These are phyloP conservation scores for Dryadula phaetusa DNA, from an alignment of 2,888 invertebrate species.

Conservation along the genomic window DNA sequence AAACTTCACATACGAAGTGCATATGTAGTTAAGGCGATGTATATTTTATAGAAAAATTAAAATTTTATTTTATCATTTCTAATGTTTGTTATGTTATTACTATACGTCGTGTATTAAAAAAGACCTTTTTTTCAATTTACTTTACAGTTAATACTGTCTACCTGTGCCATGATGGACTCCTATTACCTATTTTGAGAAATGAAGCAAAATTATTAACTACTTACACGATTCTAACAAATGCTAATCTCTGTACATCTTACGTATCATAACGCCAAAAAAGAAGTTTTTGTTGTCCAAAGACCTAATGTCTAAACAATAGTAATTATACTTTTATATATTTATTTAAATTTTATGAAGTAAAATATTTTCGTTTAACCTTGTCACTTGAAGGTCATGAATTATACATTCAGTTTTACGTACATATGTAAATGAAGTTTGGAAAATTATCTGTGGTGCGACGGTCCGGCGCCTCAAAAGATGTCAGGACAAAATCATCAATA, in stretches of 20 bases:
- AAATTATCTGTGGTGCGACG: conserved; percentile 45
- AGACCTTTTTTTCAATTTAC: no score
- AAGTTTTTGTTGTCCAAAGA: not conserved
- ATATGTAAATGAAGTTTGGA: conserved; percentile 43
- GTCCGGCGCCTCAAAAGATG: conserved; percentile 43
- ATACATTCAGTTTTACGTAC: conserved; percentile 38
- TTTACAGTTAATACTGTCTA: no score
- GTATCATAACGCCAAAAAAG: no score
- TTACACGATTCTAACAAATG: no score
- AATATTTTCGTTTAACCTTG: conserved; percentile 22
- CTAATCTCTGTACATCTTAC: no score
- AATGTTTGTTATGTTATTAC: no score
- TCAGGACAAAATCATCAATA: conserved; percentile 15
- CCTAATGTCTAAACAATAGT: not conserved
- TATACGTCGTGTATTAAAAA: no score
- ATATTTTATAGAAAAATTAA: no score
- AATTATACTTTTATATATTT: not conserved
- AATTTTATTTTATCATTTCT: no score
- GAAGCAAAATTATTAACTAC: no score
- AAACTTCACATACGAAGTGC: not conserved
- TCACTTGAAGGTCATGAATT: conserved; percentile 9
- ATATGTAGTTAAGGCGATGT: not conserved
- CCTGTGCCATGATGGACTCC: no score
- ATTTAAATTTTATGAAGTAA: not conserved
- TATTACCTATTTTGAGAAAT: no score